Conservation (phyloP, 2,888 invertebrate species). For the Melanostoma mellinum region DNA sequence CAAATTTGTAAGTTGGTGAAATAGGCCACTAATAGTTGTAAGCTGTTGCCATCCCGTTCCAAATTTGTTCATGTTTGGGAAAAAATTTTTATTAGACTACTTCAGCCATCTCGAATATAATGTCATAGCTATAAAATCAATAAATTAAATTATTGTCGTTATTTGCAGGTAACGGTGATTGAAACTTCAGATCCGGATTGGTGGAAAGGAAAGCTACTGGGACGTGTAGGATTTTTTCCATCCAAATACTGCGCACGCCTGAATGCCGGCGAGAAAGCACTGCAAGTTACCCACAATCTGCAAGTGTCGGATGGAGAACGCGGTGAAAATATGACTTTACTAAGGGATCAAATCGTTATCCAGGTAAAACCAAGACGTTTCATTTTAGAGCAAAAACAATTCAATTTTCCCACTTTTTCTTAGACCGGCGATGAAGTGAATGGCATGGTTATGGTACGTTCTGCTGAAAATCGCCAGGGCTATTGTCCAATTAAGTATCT, state of each 20-base stretch:
- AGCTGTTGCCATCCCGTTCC: too few relatives aligned
- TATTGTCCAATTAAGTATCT: conserved; percentile 97
- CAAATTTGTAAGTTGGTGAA: too few relatives aligned
- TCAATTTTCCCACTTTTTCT: not conserved
- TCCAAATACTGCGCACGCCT: conserved; percentile 96
- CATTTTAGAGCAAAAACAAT: not conserved
- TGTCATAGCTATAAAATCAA: too few relatives aligned
- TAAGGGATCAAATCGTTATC: conserved; percentile 97
- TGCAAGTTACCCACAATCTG: conserved; percentile 94
- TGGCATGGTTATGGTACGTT: conserved; percentile 96
- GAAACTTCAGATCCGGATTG: conserved; percentile 97
- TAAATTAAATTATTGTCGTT: not conserved
- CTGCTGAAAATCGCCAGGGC: conserved; percentile 95
- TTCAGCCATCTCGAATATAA: too few relatives aligned
- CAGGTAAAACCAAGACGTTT: conserved; percentile 80
- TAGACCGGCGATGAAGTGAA: conserved; percentile 93
- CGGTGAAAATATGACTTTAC: conserved; percentile 87
- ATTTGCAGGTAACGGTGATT: conserved; percentile 90
- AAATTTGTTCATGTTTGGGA: too few relatives aligned
- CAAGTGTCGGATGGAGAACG: conserved; percentile 92
- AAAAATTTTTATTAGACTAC: too few relatives aligned
- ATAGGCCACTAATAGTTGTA: too few relatives aligned
- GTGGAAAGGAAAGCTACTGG: conserved; percentile 98
- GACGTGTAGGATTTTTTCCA: conserved; percentile 95
- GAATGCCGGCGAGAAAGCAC: conserved; percentile 93